Evolutionary conservation across 2,888 invertebrate genomes (phyloP).

Genomic region (Melinaea marsaeus): DNA sequence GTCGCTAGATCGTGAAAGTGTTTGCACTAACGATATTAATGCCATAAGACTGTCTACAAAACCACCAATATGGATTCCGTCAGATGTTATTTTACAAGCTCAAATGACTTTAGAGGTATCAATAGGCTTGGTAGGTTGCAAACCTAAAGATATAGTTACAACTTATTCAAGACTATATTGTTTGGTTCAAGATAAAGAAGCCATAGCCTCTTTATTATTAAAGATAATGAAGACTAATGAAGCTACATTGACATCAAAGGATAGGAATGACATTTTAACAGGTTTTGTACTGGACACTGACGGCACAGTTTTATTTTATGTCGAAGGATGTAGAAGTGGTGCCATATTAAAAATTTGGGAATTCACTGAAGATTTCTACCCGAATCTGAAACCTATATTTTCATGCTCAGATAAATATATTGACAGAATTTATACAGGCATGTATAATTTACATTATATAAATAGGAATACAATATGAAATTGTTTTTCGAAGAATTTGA

Average conservation of each 20-base stretch:
- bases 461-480: no score
- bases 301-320: slow-evolving; percentile 47
- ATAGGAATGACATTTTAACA: slow-evolving; percentile 45
- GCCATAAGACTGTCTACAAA: slow-evolving; percentile 40
- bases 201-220: slow-evolving; percentile 42
- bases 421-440: slow-evolving; percentile 58
- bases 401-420: slow-evolving; percentile 52
- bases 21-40: slow-evolving; percentile 66
- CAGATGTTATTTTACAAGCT: slow-evolving; percentile 50
- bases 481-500: no score
- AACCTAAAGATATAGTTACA: slow-evolving; percentile 35
- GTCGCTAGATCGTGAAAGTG: slow-evolving; percentile 41
- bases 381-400: slow-evolving; percentile 49
- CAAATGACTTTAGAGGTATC: slow-evolving; percentile 65
- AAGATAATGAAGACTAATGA: slow-evolving; percentile 52
- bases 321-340: slow-evolving; percentile 57
- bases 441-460: background rate
- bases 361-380: slow-evolving; percentile 50
- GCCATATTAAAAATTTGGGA: slow-evolving; percentile 58
- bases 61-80: slow-evolving; percentile 45
- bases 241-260: slow-evolving; percentile 28
- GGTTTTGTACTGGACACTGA: slow-evolving; percentile 63
- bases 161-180: slow-evolving; percentile 58
- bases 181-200: slow-evolving; percentile 39
- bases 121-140: slow-evolving; percentile 62